Base-by-base conservation (phyloP, 2,888 invertebrate genomes). In the Athalia circularis region DNA sequence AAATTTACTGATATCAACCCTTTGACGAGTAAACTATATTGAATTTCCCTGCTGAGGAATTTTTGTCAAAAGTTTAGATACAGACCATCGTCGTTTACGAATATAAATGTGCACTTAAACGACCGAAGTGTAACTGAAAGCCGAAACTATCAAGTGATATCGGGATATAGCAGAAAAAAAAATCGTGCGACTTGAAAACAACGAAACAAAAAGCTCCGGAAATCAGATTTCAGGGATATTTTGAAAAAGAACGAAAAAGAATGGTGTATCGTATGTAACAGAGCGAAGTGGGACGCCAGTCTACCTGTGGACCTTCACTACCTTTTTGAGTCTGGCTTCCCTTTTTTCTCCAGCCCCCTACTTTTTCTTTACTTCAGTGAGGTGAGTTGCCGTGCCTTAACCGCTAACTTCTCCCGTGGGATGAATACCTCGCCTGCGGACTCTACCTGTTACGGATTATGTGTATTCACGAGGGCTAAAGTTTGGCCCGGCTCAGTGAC, bases 21-120 rank as follows among this genome's bases (percentile, higher is more conserved):
- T 65, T 65, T 65, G 65, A 65, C 7, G 48, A n/a, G 47, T 4
- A 65, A 65, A 65, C 48, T 65, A 48, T 65, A 48, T 65, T 13
- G 48, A 48, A 65, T 65, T 65, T 65, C 65, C 8, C 48, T 48
- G 3, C 48, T 48, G 65, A 7, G 65, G 13, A 65, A 65, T 65
- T 48, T 65, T 13, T 15, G 48, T 65, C 65, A 65, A 65, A 65
- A 47, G 47, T 9, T 29, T 29, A 29, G 29, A 65, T 65, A 52
- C 47, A 13, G 48, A 48, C 48, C 13, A 65, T 48, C 48, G 48
- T 47, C 13, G 47, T 48, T 65, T 65, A 48, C 65, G 47, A n/a
- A 13, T 48, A 29, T 13, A 13, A n/a, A 65, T 48, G 65, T 65
- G 47, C 8, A 13, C 48, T n/a, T 13, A 47, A 13, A 65, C 15